Evolutionary conservation across 2,797 vertebrate genomes (phyloP).

Genomic region (Notoglanidium macrostoma): DNA sequence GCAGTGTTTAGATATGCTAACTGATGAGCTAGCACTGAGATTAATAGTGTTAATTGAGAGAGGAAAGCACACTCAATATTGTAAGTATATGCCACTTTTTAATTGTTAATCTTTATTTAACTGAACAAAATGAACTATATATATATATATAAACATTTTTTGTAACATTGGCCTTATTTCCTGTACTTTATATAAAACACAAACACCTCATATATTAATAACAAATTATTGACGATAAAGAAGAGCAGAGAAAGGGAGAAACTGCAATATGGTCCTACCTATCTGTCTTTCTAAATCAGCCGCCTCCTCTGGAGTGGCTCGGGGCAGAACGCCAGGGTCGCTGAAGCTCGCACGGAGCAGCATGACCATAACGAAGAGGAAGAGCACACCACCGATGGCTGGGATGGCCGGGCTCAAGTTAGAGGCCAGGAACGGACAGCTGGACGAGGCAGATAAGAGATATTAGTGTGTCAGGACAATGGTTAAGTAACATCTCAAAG

Average conservation of each 20-base stretch:
- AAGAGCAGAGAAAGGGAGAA: neutral
- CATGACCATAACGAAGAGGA: slow-evolving; percentile 92
- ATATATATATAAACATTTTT: no score
- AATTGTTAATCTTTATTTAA: neutral
- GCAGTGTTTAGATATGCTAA: neutral
- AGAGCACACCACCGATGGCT: slow-evolving; percentile 84
- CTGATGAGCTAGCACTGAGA: neutral
- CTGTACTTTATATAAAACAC: neutral
- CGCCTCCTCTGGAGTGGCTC: slow-evolving; percentile 89
- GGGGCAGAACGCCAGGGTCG: slow-evolving; percentile 90
- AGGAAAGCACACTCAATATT: neutral
- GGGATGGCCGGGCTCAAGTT: slow-evolving; percentile 90
- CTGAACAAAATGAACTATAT: neutral
- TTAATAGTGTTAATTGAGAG: neutral
- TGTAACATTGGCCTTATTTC: neutral
- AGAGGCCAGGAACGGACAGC: slow-evolving; percentile 89
- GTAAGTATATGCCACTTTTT: neutral
- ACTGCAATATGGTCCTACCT: slow-evolving; percentile 73
- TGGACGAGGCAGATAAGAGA: slow-evolving; percentile 60
- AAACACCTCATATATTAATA: neutral
- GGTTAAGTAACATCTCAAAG: neutral
- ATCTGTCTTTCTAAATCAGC: slow-evolving; percentile 92
- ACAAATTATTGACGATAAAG: neutral
- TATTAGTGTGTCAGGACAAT: neutral
- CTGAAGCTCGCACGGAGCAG: slow-evolving; percentile 92